Evolutionary conservation across 2,888 invertebrate species (phyloP).

Genomic region (Drosophila infuscata): DNA sequence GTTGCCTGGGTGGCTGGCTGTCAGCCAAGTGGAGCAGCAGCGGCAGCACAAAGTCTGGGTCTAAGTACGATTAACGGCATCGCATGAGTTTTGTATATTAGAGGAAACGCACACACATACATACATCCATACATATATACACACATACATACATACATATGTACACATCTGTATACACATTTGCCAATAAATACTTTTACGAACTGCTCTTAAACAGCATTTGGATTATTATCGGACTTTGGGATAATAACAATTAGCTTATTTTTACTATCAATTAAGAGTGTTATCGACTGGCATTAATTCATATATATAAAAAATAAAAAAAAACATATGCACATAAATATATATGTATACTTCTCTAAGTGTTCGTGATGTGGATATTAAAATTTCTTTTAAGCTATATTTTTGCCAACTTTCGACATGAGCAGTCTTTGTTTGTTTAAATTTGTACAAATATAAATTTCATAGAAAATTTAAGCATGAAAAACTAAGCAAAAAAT

Average conservation of each 20-base stretch:
- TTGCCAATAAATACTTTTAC: slow-evolving; percentile 12
- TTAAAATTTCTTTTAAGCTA: neutral
- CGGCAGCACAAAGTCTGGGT: slow-evolving; percentile 71
- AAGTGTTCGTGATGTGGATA: neutral
- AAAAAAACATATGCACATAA: too few species aligned
- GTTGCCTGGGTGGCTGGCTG: slow-evolving; percentile 38
- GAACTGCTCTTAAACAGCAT: slow-evolving; percentile 49
- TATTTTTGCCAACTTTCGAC: neutral
- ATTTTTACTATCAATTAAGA: slow-evolving; percentile 41
- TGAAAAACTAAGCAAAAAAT: neutral
- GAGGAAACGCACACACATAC: slow-evolving; percentile 46
- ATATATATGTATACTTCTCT: neutral
- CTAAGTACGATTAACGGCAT: slow-evolving; percentile 53
- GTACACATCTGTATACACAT: slow-evolving; percentile 9
- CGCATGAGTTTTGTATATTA: slow-evolving; percentile 73
- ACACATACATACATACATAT: neutral
- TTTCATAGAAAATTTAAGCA: neutral
- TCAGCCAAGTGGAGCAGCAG: slow-evolving; percentile 57
- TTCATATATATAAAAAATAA: neutral
- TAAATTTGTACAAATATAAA: neutral
- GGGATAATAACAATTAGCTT: slow-evolving; percentile 54
- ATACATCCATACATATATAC: slow-evolving; percentile 3
- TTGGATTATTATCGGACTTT: slow-evolving; percentile 44
- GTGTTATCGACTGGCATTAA: neutral
- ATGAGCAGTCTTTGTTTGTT: neutral